A percentile compares a stretch with the other conserved stretches of the same genome.
phyloP scores from a whole-genome alignment of 2,888 invertebrate genomes.

The Caradrina kadenii region DNA sequence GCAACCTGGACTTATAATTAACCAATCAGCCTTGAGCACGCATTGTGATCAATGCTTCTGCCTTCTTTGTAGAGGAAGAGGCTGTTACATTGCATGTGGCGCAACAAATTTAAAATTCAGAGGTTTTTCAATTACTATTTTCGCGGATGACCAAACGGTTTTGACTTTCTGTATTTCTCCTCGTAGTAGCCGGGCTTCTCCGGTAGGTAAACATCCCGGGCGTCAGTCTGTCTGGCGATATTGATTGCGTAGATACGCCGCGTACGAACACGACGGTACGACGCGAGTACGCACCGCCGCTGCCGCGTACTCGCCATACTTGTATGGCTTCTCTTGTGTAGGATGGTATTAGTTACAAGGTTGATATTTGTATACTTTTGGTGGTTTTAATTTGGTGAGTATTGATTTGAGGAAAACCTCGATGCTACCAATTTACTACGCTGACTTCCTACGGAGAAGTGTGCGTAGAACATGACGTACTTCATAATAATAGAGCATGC shows the following conservation, averaged over 20 bases:
- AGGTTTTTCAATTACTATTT: no score
- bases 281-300: constrained; percentile 11
- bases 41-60: no score
- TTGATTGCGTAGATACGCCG: constrained; percentile 43
- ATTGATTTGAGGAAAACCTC: constrained; percentile 1
- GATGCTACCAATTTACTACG: no score
- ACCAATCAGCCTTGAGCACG: no score
- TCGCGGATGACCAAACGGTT: background rate
- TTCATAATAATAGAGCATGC: no score
- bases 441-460: no score
- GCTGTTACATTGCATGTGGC: no score
- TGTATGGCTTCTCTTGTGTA: constrained; percentile 4
- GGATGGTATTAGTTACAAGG: constrained; percentile 1
- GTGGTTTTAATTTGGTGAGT: background rate
- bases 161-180: constrained; percentile 1
- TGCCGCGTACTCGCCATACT: constrained; percentile 1
- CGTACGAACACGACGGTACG: constrained; percentile 18
- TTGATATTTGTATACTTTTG: constrained; percentile 8
- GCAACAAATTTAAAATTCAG: no score
- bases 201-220: constrained; percentile 48
- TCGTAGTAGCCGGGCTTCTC: background rate
- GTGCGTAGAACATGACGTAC: no score
- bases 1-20: no score
- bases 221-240: constrained; percentile 53
- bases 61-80: no score